Evolutionary conservation across 1,140 invertebrate genomes (phyloP).

Genomic region (Drosophila auraria): DNA sequence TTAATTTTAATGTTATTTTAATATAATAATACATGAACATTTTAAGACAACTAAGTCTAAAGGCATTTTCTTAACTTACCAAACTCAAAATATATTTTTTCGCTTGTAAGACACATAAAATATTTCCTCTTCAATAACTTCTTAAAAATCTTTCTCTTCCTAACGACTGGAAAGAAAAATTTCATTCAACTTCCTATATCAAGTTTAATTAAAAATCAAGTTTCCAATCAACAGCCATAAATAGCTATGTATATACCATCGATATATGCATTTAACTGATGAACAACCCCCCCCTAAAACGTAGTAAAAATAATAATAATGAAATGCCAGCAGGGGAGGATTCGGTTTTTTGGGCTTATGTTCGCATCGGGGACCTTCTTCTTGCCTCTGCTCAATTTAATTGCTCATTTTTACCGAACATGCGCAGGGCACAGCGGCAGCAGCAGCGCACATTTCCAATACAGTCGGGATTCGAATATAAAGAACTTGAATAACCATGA

Average conservation of each 20-base stretch:
- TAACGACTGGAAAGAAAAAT: not conserved
- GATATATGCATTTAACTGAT: not conserved
- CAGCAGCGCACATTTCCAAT: constrained; percentile 41
- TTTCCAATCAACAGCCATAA: constrained; percentile 38
- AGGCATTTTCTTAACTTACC: too few relatives aligned
- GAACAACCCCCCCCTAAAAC: constrained; percentile 37
- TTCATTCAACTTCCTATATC: not conserved
- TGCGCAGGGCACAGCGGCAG: constrained; percentile 65
- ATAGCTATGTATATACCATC: constrained; percentile 13
- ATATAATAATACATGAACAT: too few relatives aligned
- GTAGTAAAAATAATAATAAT: constrained; percentile 34
- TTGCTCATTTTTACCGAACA: constrained; percentile 73
- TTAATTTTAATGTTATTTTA: not conserved
- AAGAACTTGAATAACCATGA: too few relatives aligned
- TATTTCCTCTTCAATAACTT: not conserved
- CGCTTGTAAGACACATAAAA: too few relatives aligned
- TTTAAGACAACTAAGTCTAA: too few relatives aligned
- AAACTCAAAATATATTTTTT: too few relatives aligned
- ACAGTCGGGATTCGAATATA: constrained; percentile 5
- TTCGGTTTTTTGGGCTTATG: constrained; percentile 30
- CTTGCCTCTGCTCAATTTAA: constrained; percentile 42
- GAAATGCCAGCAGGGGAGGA: constrained; percentile 48
- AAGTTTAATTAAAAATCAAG: constrained; percentile 56
- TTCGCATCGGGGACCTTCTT: constrained; percentile 24
- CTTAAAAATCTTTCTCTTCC: not conserved